Evolutionary conservation across 1,140 invertebrate genomes (phyloP).

Genomic region (Liolophura sinensis): DNA sequence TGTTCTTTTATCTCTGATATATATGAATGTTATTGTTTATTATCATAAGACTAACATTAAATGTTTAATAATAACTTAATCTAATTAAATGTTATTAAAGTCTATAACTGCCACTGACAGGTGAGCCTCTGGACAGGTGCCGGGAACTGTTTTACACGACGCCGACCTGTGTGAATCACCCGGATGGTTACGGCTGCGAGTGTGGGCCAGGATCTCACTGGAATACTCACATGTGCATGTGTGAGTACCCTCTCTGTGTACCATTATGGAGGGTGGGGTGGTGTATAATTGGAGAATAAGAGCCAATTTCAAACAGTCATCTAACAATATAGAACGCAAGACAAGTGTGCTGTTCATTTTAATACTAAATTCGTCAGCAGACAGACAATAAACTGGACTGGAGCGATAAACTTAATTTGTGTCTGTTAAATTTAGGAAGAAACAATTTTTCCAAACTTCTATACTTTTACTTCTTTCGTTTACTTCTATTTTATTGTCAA

Average conservation of each 20-base stretch:
- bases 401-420: too few species aligned
- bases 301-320: background rate
- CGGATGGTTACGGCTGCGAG: slow-evolving; percentile 55
- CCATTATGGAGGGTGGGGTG: background rate
- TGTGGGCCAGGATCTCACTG: slow-evolving; percentile 59
- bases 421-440: too few species aligned
- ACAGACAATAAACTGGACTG: too few species aligned
- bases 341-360: background rate
- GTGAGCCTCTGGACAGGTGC: slow-evolving; percentile 17
- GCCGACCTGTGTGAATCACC: slow-evolving; percentile 52
- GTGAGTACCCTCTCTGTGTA: slow-evolving; percentile 36
- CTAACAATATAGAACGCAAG: background rate
- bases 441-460: too few species aligned
- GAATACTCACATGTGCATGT: slow-evolving; percentile 58
- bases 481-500: too few species aligned
- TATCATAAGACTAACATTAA: too few species aligned
- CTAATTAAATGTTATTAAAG: too few species aligned
- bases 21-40: too few species aligned
- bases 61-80: too few species aligned
- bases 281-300: background rate
- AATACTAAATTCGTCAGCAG: background rate
- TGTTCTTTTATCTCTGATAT: too few species aligned
- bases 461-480: too few species aligned
- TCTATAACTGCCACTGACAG: slow-evolving; percentile 4
- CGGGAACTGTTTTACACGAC: slow-evolving; percentile 41